phyloP scores from a whole-genome alignment of 2,113 vertebrate genomes.

The Charina bottae region DNA sequence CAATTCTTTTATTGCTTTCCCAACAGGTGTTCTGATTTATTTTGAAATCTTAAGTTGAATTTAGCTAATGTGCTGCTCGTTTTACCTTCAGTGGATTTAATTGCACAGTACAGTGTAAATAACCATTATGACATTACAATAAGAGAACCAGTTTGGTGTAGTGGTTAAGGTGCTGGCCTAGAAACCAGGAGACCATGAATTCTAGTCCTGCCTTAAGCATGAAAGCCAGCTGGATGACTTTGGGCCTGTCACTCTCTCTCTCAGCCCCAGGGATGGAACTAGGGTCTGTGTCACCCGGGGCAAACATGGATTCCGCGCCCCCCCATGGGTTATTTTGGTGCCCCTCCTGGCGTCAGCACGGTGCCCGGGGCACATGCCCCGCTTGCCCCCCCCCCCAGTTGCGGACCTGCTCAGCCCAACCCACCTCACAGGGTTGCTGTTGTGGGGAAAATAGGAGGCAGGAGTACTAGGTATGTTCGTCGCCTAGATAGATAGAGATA shows the following conservation, averaged over 20 bases:
- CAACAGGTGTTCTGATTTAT: neutral
- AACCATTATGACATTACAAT: slow-evolving; percentile 40
- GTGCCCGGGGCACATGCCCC: too few species aligned
- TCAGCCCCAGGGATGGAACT: too few species aligned
- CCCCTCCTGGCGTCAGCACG: too few species aligned
- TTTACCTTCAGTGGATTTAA: slow-evolving; percentile 24
- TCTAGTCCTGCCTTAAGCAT: neutral
- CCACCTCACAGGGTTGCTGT: neutral
- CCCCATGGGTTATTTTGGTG: too few species aligned
- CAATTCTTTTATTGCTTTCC: neutral
- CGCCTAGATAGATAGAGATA: neutral
- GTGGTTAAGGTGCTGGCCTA: neutral
- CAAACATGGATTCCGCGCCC: too few species aligned
- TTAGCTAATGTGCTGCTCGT: neutral
- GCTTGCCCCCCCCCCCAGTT: too few species aligned
- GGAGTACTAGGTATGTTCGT: neutral
- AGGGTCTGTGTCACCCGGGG: too few species aligned
- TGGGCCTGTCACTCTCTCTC: neutral
- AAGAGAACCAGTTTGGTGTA: slow-evolving; percentile 22
- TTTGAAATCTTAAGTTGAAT: neutral
- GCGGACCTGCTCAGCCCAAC: neutral
- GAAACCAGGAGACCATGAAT: neutral
- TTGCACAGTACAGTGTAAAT: slow-evolving; percentile 28
- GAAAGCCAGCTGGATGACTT: neutral
- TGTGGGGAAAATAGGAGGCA: neutral